Conservation (phyloP, 2,797 vertebrate genomes). For the Hoplostethus mediterraneus region DNA sequence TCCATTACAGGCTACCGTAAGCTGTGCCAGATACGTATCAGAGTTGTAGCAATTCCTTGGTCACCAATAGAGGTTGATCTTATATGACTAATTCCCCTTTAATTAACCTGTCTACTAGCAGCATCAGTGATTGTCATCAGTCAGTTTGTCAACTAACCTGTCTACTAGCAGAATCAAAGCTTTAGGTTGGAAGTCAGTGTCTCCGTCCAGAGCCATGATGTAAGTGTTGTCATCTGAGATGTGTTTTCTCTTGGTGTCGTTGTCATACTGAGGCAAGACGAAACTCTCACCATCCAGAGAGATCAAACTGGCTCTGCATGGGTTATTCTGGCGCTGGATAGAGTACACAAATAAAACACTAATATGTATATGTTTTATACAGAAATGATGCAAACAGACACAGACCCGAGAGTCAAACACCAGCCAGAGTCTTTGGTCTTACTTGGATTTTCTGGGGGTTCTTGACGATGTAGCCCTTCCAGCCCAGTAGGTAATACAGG, state of each 20-base stretch:
- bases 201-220: slow-evolving; percentile 87
- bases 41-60: no score
- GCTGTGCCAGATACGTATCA: no score
- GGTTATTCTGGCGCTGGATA: slow-evolving; percentile 71
- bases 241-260: slow-evolving; percentile 81
- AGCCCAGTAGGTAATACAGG: slow-evolving; percentile 88
- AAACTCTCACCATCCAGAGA: slow-evolving; percentile 79
- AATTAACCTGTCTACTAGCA: not conserved
- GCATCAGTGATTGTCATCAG: not conserved
- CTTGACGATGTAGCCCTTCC: slow-evolving; percentile 86
- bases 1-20: no score
- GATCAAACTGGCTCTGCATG: slow-evolving; percentile 77
- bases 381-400: not conserved
- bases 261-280: slow-evolving; percentile 73
- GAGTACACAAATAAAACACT: slow-evolving; percentile 3
- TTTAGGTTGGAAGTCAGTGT: slow-evolving; percentile 88
- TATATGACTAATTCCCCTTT: no score
- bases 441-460: slow-evolving; percentile 84
- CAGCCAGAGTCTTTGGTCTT: slow-evolving; percentile 30
- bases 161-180: slow-evolving; percentile 86
- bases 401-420: no score
- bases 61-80: no score
- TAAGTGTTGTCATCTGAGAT: slow-evolving; percentile 85
- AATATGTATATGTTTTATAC: not conserved
- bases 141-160: slow-evolving; percentile 61